Evolutionary conservation across 2,113 vertebrate genomes (phyloP).

Genomic region (Tursiops truncatus): DNA sequence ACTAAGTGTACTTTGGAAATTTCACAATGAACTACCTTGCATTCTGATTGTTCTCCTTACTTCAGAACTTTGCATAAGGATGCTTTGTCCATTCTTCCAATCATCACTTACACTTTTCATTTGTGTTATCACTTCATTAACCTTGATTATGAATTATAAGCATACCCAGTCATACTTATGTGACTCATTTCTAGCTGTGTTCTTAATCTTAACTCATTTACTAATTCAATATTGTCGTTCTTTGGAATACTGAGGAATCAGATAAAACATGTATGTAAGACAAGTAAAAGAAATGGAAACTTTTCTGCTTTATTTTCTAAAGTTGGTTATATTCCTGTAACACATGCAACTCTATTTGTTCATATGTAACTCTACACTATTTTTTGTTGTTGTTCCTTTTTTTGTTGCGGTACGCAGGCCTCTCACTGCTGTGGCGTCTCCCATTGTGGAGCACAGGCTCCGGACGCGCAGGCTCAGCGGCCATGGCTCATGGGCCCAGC

Average conservation of each 20-base stretch:
- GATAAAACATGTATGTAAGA: neutral
- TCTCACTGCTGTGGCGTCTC: too few relatives aligned
- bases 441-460: too few relatives aligned
- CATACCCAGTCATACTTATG: neutral
- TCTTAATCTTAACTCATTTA: neutral
- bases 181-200: neutral
- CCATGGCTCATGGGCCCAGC: too few relatives aligned
- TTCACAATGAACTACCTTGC: neutral
- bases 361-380: neutral
- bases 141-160: constrained; percentile 17
- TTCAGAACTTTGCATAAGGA: neutral
- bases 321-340: neutral
- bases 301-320: constrained; percentile 12
- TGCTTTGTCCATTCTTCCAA: neutral
- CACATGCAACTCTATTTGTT: neutral
- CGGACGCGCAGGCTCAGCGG: too few relatives aligned
- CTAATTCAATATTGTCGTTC: neutral
- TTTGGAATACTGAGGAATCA: neutral
- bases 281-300: neutral
- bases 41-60: neutral
- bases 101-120: neutral
- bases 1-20: neutral
- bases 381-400: too few relatives aligned
- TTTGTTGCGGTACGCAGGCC: too few relatives aligned
- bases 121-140: constrained; percentile 1